Evolutionary conservation across 2,888 invertebrate species (phyloP).

Genomic region (Reticulitermes lucifugus): DNA sequence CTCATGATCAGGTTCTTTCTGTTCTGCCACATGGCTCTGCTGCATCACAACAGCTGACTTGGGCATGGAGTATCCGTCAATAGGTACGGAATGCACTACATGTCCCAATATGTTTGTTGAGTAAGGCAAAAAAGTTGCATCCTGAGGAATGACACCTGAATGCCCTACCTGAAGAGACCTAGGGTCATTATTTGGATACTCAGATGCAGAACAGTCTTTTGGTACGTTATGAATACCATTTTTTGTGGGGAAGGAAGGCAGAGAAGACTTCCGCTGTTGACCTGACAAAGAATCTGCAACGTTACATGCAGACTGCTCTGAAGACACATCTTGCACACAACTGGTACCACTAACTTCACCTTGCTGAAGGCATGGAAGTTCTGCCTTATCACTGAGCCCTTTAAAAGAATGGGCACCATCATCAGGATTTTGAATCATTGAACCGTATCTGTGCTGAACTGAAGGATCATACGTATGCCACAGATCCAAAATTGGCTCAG

Average conservation of each 20-base stretch:
- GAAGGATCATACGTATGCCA: not conserved
- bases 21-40: conserved; percentile 14
- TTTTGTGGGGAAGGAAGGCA: not conserved
- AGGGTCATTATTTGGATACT: not conserved
- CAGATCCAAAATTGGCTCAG: not conserved
- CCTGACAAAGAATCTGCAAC: not conserved
- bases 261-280: not conserved
- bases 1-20: conserved; percentile 7
- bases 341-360: not conserved
- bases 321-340: not conserved
- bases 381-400: no score
- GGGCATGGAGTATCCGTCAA: conserved; percentile 48
- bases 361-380: not conserved
- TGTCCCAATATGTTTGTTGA: not conserved
- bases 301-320: not conserved
- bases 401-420: not conserved
- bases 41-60: conserved; percentile 47
- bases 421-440: not conserved
- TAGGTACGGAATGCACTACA: conserved; percentile 23
- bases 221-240: not conserved
- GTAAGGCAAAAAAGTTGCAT: conserved; percentile 2
- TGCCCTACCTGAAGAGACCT: not conserved
- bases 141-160: not conserved
- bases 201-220: not conserved
- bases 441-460: not conserved